phyloP scores from a whole-genome alignment of 2,113 vertebrate species.

The Pongo abelii region DNA sequence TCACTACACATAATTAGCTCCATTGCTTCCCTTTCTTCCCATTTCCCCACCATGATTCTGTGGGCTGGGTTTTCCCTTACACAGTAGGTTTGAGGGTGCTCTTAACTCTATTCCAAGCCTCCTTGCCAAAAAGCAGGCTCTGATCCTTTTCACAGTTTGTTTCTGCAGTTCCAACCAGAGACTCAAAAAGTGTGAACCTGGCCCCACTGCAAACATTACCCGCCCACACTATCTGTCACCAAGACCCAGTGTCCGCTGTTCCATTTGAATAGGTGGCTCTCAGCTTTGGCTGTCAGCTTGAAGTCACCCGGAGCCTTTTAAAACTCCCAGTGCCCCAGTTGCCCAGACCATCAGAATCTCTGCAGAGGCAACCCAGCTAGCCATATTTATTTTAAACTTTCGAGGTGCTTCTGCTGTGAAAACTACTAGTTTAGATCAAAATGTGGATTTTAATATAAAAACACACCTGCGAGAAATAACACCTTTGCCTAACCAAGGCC shows the following conservation, averaged over 20 bases:
- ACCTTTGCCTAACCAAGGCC: background rate
- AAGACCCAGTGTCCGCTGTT: background rate
- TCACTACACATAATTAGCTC: too few relatives aligned
- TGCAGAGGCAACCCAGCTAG: background rate
- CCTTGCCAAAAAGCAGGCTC: background rate
- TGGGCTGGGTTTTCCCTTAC: background rate
- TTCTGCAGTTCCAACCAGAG: background rate
- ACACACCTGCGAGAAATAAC: background rate
- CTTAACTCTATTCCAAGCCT: background rate
- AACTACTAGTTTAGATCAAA: background rate
- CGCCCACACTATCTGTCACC: background rate
- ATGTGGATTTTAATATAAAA: background rate
- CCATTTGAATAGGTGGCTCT: background rate
- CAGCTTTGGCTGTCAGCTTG: background rate
- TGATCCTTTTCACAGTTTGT: background rate
- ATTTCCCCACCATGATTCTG: background rate
- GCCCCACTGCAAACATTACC: background rate
- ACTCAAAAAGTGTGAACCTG: background rate
- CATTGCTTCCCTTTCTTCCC: background rate
- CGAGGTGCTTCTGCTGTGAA: background rate
- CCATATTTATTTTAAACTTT: background rate
- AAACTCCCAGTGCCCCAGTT: background rate
- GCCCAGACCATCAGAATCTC: background rate
- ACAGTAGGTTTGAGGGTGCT: background rate
- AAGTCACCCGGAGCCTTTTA: background rate